phyloP scores from a whole-genome alignment of 2,888 invertebrate genomes.

The Allygus modestus region DNA sequence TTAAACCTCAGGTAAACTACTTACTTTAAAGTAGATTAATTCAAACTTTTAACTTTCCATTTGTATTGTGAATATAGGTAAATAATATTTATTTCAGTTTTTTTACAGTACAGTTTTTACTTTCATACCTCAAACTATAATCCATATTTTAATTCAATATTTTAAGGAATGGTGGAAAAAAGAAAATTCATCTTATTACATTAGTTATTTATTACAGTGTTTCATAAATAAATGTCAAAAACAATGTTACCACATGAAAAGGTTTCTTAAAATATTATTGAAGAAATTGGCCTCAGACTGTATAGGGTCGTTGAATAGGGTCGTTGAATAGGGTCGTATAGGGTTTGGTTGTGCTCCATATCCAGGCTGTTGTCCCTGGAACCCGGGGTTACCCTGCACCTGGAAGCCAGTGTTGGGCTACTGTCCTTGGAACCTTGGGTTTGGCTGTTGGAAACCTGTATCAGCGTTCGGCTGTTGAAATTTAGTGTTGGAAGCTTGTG shows the following conservation, averaged over 20 bases:
- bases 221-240: too few species aligned
- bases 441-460: neutral
- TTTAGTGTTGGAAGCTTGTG: neutral
- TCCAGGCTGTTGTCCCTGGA: neutral
- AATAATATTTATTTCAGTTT: too few species aligned
- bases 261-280: slow-evolving; percentile 3
- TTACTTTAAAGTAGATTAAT: too few species aligned
- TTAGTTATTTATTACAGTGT: too few species aligned
- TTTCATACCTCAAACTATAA: too few species aligned
- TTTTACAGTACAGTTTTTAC: too few species aligned
- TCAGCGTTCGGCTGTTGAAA: neutral
- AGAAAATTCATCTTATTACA: too few species aligned
- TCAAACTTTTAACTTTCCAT: too few species aligned
- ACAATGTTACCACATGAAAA: slow-evolving; percentile 10
- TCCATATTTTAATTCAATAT: too few species aligned
- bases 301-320: neutral
- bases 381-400: neutral
- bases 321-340: neutral
- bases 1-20: too few species aligned
- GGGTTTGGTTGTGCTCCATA: neutral
- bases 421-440: slow-evolving; percentile 5
- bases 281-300: neutral
- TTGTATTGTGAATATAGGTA: too few species aligned
- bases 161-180: too few species aligned
- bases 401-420: neutral